Conservation (phyloP, 2,113 vertebrate genomes). For the Podocnemis expansa region DNA sequence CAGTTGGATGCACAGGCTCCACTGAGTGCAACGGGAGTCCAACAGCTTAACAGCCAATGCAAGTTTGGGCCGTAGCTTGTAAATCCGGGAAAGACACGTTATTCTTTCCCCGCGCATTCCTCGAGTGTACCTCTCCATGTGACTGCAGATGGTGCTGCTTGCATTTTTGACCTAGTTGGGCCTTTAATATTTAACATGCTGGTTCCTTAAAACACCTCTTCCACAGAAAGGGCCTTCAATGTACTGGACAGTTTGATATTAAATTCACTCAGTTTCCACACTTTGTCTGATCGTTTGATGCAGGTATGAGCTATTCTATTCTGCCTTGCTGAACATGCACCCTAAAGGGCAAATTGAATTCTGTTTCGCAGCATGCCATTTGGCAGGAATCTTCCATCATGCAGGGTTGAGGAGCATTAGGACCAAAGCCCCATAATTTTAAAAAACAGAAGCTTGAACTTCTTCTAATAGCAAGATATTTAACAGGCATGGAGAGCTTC, state of each 20-base stretch:
- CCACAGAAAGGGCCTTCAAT: background rate
- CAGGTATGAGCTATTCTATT: background rate
- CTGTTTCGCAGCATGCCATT: background rate
- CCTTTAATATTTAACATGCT: background rate
- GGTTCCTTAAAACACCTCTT: background rate
- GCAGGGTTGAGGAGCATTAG: background rate
- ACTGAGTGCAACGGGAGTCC: too few species aligned
- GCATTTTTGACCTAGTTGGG: background rate
- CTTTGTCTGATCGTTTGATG: background rate
- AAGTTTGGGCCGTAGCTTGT: background rate
- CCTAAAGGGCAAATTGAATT: background rate
- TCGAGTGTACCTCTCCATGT: background rate
- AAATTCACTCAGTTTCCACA: background rate
- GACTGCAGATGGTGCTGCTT: background rate
- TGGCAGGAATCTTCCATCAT: background rate
- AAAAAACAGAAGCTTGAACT: background rate
- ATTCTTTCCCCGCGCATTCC: background rate
- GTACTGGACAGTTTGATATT: background rate
- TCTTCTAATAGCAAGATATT: background rate
- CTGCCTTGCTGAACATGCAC: fast-evolving
- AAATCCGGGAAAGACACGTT: background rate
- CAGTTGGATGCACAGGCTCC: background rate
- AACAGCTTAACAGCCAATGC: background rate
- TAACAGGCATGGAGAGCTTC: background rate
- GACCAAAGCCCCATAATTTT: background rate